A percentile compares a stretch with the other conserved stretches of the same genome.
Evolutionary conservation across 1,140 invertebrate genomes (phyloP).

Genomic region (Macrotrachela quadricornifera): DNA sequence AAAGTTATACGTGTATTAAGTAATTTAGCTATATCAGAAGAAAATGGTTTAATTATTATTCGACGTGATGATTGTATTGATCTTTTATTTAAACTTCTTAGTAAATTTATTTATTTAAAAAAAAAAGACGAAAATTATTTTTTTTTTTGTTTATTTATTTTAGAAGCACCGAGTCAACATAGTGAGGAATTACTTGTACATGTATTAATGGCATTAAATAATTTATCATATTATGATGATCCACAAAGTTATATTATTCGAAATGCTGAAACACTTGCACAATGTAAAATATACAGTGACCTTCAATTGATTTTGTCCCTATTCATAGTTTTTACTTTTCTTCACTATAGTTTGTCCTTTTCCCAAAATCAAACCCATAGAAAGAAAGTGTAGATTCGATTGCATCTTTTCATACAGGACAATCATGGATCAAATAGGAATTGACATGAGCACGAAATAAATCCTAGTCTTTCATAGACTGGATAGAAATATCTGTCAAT

Average conservation of each 20-base stretch:
- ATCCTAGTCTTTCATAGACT: too few species aligned
- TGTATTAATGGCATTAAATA: constrained; percentile 42
- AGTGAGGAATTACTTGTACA: constrained; percentile 43
- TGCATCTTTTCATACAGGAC: too few species aligned
- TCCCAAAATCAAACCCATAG: too few species aligned
- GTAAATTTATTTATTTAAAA: constrained; percentile 13
- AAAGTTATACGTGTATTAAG: constrained; percentile 46
- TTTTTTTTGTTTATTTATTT: too few species aligned
- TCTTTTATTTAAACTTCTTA: constrained; percentile 32
- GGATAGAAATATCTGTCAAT: too few species aligned
- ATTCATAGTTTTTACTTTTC: too few species aligned
- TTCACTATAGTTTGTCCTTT: too few species aligned
- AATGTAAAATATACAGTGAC: background rate
- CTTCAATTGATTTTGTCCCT: background rate
- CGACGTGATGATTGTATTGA: constrained; percentile 29
- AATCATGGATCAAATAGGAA: too few species aligned
- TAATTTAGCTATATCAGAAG: constrained; percentile 47
- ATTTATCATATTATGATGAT: constrained; percentile 39
- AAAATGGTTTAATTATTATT: constrained; percentile 40
- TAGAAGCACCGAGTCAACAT: constrained; percentile 30
- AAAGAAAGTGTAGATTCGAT: background rate
- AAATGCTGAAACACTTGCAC: too few species aligned
- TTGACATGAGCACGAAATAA: too few species aligned
- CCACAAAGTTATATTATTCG: constrained; percentile 14
- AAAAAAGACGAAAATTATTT: constrained; percentile 25